Base-by-base conservation (phyloP, 2,797 vertebrate genomes). In the Parauchenoglanis punctatus region DNA sequence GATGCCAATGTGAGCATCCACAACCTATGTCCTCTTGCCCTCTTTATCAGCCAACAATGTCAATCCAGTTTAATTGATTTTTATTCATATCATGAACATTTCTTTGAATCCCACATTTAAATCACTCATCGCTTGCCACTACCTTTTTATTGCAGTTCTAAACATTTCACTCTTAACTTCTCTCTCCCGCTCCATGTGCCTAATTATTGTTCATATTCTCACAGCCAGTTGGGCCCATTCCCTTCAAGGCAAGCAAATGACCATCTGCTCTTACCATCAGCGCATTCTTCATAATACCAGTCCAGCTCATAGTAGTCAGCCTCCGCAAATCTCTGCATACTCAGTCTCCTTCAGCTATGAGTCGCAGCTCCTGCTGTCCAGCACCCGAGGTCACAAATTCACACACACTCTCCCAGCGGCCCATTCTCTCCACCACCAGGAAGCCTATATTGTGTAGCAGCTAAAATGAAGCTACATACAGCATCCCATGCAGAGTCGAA, bases 211-310 rank as follows among this genome's bases (percentile, higher is more conserved):
- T 56, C 52, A 40, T 68, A 76, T 78, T 35, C 84, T 59, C 65
- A 56, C 58, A 46, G 25, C 40, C 56, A 85, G 18, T 17, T 31
- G 28, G 35, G 68, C 23, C 23, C 77, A 4, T 49, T 25, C 81
- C 63, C 31, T 63, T 84, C 77, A 72, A 83, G 5, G 1, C 65
- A 83, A 81, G 58, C 56, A 59, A 81, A 78, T 72, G 17, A 23
- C 61, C 59, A 17, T 61, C 40, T 61, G 56, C 12, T 90, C 95
- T 96, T 98, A 99, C 99, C 98, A 92, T 99, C 99, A 0, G 97
- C 96, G 90, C 98, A 99, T 93, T 99, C 99, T 91, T 99, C 99
- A 94, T 99, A 99, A 95, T 98, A 98, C 99, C 98, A 99, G 95
- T 99, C 99, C 95, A 99, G 95, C 88, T 98, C 98, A 89, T 98